These are phyloP conservation scores for Avahi laniger DNA, from an alignment of 2,797 vertebrate genomes.

Conservation along the genomic window DNA sequence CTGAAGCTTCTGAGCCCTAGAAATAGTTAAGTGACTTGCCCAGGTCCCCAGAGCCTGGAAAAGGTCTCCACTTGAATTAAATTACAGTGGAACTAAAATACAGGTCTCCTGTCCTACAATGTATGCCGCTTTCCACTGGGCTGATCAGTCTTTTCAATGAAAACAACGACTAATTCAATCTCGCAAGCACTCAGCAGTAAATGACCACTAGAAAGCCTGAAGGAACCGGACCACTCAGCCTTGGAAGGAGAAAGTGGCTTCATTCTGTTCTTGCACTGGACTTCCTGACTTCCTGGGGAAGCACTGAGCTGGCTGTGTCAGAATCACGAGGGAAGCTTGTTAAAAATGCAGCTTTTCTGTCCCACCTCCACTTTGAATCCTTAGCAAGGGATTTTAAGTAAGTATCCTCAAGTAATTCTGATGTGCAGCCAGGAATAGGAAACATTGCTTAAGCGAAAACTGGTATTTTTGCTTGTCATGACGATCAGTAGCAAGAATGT, in stretches of 20 bases:
- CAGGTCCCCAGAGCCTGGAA: not conserved
- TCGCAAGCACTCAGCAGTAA: not conserved
- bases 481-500: not conserved
- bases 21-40: not conserved
- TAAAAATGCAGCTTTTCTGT: not conserved
- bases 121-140: not conserved
- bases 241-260: not conserved
- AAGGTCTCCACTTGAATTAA: not conserved
- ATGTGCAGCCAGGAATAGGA: not conserved
- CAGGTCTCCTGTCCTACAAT: rapidly evolving
- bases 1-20: not conserved
- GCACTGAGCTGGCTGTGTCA: not conserved
- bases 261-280: not conserved
- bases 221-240: not conserved
- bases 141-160: not conserved
- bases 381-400: not conserved
- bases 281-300: not conserved
- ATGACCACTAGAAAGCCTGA: not conserved
- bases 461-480: not conserved
- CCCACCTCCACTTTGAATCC: not conserved
- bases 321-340: not conserved
- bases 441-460: not conserved
- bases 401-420: not conserved
- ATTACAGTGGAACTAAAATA: not conserved
- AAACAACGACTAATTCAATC: not conserved